Evolutionary conservation across 2,797 vertebrate species (phyloP), one percentile per base, ranked within the genome.

Genomic region (Aphelocoma californica): DNA sequence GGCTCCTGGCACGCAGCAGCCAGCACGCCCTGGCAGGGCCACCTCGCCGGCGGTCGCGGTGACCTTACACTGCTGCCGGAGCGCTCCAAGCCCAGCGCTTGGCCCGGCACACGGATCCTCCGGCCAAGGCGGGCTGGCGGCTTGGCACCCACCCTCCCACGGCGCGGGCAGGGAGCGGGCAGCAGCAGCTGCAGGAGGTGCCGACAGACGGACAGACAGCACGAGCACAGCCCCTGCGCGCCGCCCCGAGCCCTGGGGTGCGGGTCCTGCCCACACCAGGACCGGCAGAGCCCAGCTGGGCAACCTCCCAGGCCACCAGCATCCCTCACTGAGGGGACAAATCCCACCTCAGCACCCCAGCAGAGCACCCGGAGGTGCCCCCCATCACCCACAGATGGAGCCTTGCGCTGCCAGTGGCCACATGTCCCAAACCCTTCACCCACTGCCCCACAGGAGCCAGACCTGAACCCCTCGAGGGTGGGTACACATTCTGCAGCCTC

Each of bases 191-290:
- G 44, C 12, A 15, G 50, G 75, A 73, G 62, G 34, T 10, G 25
- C 7, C 3, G 79, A 70, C 28, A 24, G 81, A 83, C 4, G 0
- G 82, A 82, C 32, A 4, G 58, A 34, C 51, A 42, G 65, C 40
- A 17, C 6, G 3, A 45, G 19, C 53, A 34, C 24, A 20, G 57
- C n/a, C 16, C 34, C 47, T 4, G 12, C 0, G 3, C 0, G 0
- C 31, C 8, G 0, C n/a, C 38, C 32, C 2, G 0, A 73, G 38
- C 16, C 38, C 29, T 7, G 20, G 31, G 24, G 12, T 13, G 67
- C 0, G 3, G 38, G 48, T 62, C 51, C 36, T 53, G 60, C 47
- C 81, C 20, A 1, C 1, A 0, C 1, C 4, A 1, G 36, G n/a
- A 44, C 6, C 3, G 25, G 18, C 34, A 58, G 31, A 58, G 7